Percentiles rank a stretch among this genome's conserved stretches.
These are phyloP conservation scores for Stramonita haemastoma DNA, from an alignment of 2,888 invertebrate genomes.

Conservation along the genomic window DNA sequence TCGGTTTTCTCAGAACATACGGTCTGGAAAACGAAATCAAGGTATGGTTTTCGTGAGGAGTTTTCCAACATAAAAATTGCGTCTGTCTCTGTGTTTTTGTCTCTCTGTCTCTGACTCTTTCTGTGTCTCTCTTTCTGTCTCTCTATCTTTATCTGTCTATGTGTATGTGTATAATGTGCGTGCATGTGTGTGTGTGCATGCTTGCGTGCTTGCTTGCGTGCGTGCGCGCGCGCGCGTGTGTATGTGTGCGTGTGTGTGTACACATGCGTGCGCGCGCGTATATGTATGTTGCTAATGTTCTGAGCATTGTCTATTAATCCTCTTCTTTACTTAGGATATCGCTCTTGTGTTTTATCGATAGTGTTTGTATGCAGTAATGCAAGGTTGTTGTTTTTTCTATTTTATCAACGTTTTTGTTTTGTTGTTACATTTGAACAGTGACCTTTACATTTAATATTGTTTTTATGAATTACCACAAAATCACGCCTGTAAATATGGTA, in stretches of 20 bases:
- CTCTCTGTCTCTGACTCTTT: not conserved
- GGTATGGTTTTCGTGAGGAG: constrained; percentile 56
- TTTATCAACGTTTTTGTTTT: no score
- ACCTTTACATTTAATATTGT: no score
- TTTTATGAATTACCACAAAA: no score
- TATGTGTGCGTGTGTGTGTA: not conserved
- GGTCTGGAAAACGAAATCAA: constrained; percentile 83
- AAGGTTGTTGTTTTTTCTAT: no score
- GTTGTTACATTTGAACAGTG: no score
- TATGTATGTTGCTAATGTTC: no score
- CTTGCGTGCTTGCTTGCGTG: not conserved
- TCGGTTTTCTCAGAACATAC: constrained; percentile 82
- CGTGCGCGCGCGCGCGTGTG: not conserved
- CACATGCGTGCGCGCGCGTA: not conserved
- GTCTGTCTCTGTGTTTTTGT: not conserved
- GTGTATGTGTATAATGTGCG: not conserved
- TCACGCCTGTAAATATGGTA: no score
- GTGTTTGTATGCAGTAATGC: no score
- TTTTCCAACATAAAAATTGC: not conserved
- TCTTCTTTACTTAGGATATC: no score
- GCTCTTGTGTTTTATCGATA: no score
- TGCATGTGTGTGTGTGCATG: not conserved
- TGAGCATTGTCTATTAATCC: no score
- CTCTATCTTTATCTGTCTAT: not conserved
- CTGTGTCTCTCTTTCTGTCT: not conserved